Evolutionary conservation across 2,113 vertebrate species (phyloP).

Genomic region (Ageneiosus marmoratus): DNA sequence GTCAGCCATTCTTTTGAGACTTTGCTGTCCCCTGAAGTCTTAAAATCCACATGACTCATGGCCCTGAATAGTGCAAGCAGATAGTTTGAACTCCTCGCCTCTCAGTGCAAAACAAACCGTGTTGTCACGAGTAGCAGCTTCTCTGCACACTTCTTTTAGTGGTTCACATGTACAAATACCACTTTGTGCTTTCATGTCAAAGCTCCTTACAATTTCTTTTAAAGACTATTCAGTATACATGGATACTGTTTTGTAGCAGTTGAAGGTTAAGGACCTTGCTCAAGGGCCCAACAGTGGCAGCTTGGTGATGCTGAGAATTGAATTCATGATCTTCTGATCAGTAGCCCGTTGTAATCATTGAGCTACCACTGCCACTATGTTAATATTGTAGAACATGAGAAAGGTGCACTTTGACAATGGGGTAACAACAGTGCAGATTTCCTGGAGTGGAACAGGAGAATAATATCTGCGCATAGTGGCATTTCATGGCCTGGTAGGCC

Average conservation of each 20-base stretch:
- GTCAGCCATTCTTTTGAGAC: slow-evolving; percentile 9
- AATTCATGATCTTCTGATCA: too few species aligned
- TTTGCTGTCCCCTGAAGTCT: neutral
- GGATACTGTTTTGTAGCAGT: neutral
- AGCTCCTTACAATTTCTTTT: neutral
- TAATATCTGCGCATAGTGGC: neutral
- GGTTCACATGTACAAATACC: neutral
- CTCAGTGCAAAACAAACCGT: neutral
- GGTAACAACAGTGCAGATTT: too few species aligned
- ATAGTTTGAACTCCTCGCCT: neutral
- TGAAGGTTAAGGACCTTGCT: too few species aligned
- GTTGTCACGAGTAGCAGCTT: neutral
- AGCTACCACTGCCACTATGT: neutral
- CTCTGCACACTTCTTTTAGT: too few species aligned
- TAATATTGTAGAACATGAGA: neutral
- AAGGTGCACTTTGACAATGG: neutral
- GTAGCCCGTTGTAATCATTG: too few species aligned
- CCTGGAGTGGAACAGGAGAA: too few species aligned
- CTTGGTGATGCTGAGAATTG: too few species aligned
- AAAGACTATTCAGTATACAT: neutral
- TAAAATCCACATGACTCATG: slow-evolving; percentile 13
- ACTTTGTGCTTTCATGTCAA: neutral
- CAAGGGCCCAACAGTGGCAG: too few species aligned
- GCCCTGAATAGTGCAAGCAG: neutral
- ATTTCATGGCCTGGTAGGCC: neutral